These are phyloP conservation scores for Accipiter virgatus DNA, from an alignment of 2,113 vertebrate genomes.

Conservation along the genomic window DNA sequence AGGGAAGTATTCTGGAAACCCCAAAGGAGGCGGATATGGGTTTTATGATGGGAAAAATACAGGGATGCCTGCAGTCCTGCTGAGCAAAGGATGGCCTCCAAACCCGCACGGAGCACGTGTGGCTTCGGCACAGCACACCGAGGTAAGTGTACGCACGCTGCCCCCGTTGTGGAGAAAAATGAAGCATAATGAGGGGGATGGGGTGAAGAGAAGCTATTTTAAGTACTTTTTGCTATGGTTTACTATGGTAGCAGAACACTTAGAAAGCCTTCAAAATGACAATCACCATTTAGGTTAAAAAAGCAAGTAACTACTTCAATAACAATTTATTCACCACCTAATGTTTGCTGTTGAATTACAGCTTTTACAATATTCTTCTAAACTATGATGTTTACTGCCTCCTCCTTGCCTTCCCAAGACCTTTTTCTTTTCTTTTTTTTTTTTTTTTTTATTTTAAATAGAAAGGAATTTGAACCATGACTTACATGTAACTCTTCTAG, in stretches of 20 bases:
- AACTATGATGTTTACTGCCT: not conserved
- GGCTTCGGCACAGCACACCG: not conserved
- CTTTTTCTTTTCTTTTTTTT: not conserved
- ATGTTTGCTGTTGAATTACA: slow-evolving; percentile 39
- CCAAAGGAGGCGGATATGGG: not conserved
- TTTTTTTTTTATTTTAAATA: not conserved
- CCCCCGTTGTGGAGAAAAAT: not conserved
- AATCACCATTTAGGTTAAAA: slow-evolving; percentile 47
- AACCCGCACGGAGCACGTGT: accelerated
- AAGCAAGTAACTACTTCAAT: slow-evolving; percentile 24
- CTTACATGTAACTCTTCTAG: slow-evolving; percentile 81
- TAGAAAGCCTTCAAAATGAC: slow-evolving; percentile 36
- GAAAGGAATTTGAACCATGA: slow-evolving; percentile 41
- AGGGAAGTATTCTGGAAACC: not conserved
- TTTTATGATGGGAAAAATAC: not conserved
- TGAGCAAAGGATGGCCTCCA: not conserved
- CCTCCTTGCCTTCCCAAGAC: not conserved
- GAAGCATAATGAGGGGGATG: not conserved
- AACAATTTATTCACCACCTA: slow-evolving; percentile 41
- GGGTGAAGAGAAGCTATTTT: slow-evolving; percentile 4
- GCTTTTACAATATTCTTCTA: slow-evolving; percentile 34
- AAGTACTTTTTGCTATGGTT: not conserved
- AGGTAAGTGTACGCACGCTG: not conserved
- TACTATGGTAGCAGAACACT: slow-evolving; percentile 8
- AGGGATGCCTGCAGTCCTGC: not conserved